Evolutionary conservation across 1,140 invertebrate species (phyloP).

Genomic region (Laupala kohalensis): DNA sequence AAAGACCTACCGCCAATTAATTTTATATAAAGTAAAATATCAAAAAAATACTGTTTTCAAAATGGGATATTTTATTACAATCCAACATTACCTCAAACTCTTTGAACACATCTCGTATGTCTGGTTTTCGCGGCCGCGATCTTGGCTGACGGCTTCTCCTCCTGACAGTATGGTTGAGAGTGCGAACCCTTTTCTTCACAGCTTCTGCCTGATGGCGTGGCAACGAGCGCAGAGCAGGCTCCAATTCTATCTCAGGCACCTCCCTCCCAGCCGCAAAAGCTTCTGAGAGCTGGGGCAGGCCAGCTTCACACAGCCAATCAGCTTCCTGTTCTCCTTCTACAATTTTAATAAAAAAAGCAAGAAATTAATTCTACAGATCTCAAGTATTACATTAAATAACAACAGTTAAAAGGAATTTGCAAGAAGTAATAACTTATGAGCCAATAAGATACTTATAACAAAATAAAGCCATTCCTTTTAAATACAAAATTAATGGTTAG

Average conservation of each 20-base stretch:
- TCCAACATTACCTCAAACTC: slow-evolving; percentile 70
- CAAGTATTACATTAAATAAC: neutral
- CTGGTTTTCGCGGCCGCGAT: slow-evolving; percentile 41
- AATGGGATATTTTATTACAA: too few species aligned
- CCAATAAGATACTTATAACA: neutral
- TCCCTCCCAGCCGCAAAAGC: slow-evolving; percentile 43
- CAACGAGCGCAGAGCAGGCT: slow-evolving; percentile 36
- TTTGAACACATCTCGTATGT: slow-evolving; percentile 64
- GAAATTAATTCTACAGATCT: neutral
- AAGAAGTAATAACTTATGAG: neutral
- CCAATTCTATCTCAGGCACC: slow-evolving; percentile 40
- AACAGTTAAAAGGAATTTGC: neutral
- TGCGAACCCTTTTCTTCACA: slow-evolving; percentile 55
- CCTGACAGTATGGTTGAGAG: slow-evolving; percentile 64
- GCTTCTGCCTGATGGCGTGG: slow-evolving; percentile 58
- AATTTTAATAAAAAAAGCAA: slow-evolving; percentile 12
- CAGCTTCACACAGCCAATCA: slow-evolving; percentile 43
- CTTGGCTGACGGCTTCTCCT: slow-evolving; percentile 39
- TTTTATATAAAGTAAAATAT: too few species aligned
- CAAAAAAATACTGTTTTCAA: too few species aligned
- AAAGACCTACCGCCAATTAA: too few species aligned
- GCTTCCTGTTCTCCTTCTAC: slow-evolving; percentile 43
- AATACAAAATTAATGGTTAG: neutral
- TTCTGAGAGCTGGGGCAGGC: slow-evolving; percentile 40
- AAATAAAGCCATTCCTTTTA: neutral